These are phyloP conservation scores for Nephrotoma appendiculata DNA, from an alignment of 2,888 invertebrate species.

Conservation along the genomic window DNA sequence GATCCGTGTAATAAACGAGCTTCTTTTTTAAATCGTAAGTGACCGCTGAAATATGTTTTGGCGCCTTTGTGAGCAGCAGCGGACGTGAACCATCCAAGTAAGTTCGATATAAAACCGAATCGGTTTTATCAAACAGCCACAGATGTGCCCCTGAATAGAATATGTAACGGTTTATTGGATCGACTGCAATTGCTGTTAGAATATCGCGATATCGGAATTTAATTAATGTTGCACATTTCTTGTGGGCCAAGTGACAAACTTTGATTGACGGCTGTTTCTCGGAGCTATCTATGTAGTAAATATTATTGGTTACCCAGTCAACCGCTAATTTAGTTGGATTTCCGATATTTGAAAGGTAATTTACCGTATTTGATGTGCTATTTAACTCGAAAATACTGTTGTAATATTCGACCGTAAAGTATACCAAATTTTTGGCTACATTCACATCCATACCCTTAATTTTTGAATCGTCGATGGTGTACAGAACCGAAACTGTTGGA, in stretches of 20 bases:
- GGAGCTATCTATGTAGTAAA: conserved; percentile 46
- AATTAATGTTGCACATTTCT: conserved; percentile 40
- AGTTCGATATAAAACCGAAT: conserved; percentile 37
- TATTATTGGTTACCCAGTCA: conserved; percentile 60
- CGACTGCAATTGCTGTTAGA: conserved; percentile 46
- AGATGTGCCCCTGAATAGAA: conserved; percentile 40
- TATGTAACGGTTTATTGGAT: conserved; percentile 41
- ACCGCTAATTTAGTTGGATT: conserved; percentile 43
- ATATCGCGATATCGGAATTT: conserved; percentile 35
- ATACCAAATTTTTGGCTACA: conserved; percentile 30
- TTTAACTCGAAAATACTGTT: conserved; percentile 31
- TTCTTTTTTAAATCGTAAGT: conserved; percentile 39
- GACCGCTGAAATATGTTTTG: conserved; percentile 30
- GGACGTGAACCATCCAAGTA: conserved; percentile 38
- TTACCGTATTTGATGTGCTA: conserved; percentile 25
- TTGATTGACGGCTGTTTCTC: conserved; percentile 28
- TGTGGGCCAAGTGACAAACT: conserved; percentile 40
- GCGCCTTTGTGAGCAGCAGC: conserved; percentile 29
- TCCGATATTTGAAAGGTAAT: conserved; percentile 31
- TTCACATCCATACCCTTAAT: conserved; percentile 42
- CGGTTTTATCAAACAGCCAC: conserved; percentile 31
- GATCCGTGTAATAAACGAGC: conserved; percentile 63
- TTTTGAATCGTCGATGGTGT: conserved; percentile 31
- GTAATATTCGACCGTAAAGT: conserved; percentile 35
- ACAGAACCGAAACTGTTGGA: conserved; percentile 24